Base-by-base conservation (phyloP, 1,140 invertebrate genomes). In the Megalopta genalis region DNA sequence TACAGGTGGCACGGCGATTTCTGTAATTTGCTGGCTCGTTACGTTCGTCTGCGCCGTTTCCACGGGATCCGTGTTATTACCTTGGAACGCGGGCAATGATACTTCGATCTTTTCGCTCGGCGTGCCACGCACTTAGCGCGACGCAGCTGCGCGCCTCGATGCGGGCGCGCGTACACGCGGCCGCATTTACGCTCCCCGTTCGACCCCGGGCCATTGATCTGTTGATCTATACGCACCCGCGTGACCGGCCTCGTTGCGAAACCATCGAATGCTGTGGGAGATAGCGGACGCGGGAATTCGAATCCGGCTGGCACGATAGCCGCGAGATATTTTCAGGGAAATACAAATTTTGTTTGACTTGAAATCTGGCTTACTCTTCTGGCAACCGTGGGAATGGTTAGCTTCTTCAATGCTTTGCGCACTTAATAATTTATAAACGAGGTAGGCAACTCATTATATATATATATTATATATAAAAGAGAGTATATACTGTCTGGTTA, bases 121-220 rank as follows among this genome's bases (percentile, higher is more conserved):
- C 59, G 27, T 27, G 27, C n/a, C 14, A 60, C 59, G 59, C 59
- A 27, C 25, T 25, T 32, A 32, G 27, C 12, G 10, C 59, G 59
- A 25, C 14, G 59, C 14, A 25, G 59, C 23, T 60, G 23, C 32
- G 32, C 32, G 32, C 1, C 32, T n/a, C 32, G 32, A 32, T 32
- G 32, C 32, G 32, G 32, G 32, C 32, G 32, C 14, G 59, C 23
- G 23, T 60, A 23, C 54, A 27, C 59, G 59, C 21, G n/a, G 25
- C 27, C 32, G 9, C 46, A 18, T 52, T 18, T 14, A 14, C 42
- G 42, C 42, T 46, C 25, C 21, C 23, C 18, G 23, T 7, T 14
- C 46, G 46, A 68, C 46, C 66, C 12, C 46, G 25, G 12, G 23
- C 42, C 25, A 52, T 68, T 52, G 25, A 68, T 68, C 66, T n/a